These are phyloP conservation scores for Cynodonichthys magdalenae DNA, from an alignment of 2,797 vertebrate genomes.

Conservation along the genomic window DNA sequence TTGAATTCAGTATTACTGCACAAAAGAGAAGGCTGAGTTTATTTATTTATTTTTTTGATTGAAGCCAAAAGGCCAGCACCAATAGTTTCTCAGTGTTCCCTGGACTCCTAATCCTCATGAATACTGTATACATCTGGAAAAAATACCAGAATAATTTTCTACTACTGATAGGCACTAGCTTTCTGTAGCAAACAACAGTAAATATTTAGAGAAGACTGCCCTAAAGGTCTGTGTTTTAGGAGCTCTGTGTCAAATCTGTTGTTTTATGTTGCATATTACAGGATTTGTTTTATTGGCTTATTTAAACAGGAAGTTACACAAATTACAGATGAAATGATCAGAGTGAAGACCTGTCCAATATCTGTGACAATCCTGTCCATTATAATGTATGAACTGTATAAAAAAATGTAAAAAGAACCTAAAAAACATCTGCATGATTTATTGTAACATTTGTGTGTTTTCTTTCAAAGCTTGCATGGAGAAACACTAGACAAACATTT, in stretches of 20 bases:
- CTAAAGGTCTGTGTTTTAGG: not conserved
- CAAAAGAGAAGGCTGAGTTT: not conserved
- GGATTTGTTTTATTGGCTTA: conserved; percentile 2
- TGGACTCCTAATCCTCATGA: not conserved
- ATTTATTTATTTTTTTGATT: conserved; percentile 1
- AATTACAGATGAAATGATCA: not conserved
- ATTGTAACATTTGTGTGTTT: no score
- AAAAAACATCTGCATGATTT: no score
- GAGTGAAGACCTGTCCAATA: no score
- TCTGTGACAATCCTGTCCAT: no score
- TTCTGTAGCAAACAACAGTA: not conserved
- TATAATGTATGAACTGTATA: no score
- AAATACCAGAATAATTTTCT: not conserved
- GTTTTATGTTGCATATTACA: not conserved
- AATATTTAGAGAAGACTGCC: not conserved
- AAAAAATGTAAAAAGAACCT: no score
- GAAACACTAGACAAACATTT: no score
- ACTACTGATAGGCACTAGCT: no score
- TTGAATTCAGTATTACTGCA: not conserved
- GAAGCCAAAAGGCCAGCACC: conserved; percentile 1
- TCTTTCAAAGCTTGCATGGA: no score
- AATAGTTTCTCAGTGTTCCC: not conserved
- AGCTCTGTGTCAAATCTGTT: not conserved
- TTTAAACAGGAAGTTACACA: not conserved
- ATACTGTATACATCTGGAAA: not conserved